phyloP scores from a whole-genome alignment of 2,113 vertebrate genomes.

The Hymenochirus boettgeri region DNA sequence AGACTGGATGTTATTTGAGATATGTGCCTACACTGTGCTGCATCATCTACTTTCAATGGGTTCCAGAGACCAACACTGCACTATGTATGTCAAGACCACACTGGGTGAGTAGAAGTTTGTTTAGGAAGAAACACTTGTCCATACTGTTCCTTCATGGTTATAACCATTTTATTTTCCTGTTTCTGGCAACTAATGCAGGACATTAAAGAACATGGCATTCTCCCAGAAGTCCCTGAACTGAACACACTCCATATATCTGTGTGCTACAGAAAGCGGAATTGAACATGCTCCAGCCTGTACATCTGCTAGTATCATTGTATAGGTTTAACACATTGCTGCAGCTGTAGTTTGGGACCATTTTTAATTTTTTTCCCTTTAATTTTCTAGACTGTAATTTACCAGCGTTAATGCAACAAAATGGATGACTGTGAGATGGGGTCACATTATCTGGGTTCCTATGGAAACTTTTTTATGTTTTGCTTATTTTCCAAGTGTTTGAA shows the following conservation, averaged over 20 bases:
- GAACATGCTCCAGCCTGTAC: conserved; percentile 71
- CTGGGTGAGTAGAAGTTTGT: conserved; percentile 82
- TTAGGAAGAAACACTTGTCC: no score
- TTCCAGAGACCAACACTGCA: conserved; percentile 88
- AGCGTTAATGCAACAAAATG: conserved; percentile 60
- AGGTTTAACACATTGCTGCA: conserved; percentile 43
- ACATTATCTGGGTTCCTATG: conserved; percentile 94
- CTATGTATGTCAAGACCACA: conserved; percentile 83
- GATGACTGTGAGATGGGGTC: conserved; percentile 79
- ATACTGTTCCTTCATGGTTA: no score
- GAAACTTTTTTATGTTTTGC: conserved; percentile 83
- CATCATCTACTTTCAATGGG: conserved; percentile 94
- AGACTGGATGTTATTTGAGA: conserved; percentile 94
- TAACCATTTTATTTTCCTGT: background rate
- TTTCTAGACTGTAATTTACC: conserved; percentile 54
- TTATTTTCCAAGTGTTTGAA: conserved; percentile 61
- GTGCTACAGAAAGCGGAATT: conserved; percentile 79
- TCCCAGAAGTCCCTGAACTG: conserved; percentile 53
- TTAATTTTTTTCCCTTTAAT: conserved; percentile 62
- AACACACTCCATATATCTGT: conserved; percentile 71
- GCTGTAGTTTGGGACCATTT: conserved; percentile 62
- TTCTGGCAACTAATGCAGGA: conserved; percentile 87
- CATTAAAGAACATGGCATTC: conserved; percentile 66
- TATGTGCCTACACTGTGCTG: conserved; percentile 94
- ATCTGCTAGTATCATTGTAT: conserved; percentile 72